Percentiles rank a stretch among this genome's conserved stretches.
phyloP scores from a whole-genome alignment of 2,113 vertebrate genomes.

The Parus major region DNA sequence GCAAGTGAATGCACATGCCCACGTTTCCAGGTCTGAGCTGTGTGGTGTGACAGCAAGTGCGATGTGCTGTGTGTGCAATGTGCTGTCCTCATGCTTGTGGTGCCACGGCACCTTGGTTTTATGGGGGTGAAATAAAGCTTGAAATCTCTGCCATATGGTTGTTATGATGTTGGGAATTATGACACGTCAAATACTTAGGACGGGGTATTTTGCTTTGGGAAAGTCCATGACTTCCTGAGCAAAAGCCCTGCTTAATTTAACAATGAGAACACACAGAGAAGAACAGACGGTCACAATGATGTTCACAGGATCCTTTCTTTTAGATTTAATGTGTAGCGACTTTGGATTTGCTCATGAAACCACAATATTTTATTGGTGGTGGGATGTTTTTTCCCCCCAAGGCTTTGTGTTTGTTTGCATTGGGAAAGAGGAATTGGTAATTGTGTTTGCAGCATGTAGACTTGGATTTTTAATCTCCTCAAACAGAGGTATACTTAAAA shows the following conservation, averaged over 20 bases:
- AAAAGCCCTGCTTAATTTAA: neutral
- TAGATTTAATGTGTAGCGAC: neutral
- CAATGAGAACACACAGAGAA: neutral
- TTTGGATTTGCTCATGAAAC: neutral
- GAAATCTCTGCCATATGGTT: neutral
- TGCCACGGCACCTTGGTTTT: neutral
- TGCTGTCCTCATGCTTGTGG: rapidly evolving
- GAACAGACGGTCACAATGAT: rapidly evolving
- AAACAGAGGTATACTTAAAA: rapidly evolving
- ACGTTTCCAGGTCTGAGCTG: neutral
- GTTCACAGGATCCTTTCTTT: neutral
- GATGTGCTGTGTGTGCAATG: rapidly evolving
- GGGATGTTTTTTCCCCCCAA: rapidly evolving
- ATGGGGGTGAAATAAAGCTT: neutral
- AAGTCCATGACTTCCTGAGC: rapidly evolving
- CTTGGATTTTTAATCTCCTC: neutral
- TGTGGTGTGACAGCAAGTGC: neutral
- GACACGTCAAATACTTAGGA: neutral
- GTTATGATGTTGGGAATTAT: neutral
- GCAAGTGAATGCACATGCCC: no score
- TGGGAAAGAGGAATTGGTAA: neutral
- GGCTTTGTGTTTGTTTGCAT: neutral
- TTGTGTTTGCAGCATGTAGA: neutral
- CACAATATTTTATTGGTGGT: neutral
- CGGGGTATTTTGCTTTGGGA: neutral